A percentile compares a stretch with the other conserved stretches of the same genome.
These are phyloP conservation scores for Suricata suricatta DNA, from an alignment of 2,113 vertebrate genomes.

Conservation along the genomic window DNA sequence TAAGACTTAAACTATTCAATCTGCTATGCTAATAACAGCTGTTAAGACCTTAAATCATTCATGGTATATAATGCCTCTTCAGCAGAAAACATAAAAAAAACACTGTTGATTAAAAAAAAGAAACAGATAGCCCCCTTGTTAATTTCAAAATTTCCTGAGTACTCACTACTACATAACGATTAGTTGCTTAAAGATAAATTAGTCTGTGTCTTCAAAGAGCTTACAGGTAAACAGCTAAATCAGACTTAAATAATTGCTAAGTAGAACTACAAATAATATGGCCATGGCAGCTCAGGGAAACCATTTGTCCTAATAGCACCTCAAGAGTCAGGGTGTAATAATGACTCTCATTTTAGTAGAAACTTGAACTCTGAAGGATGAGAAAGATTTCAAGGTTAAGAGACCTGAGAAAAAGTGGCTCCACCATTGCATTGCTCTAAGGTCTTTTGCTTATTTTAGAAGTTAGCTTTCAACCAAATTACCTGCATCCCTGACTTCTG, in stretches of 20 bases:
- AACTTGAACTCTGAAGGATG: neutral
- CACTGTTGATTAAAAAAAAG: neutral
- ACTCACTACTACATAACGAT: neutral
- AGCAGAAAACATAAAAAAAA: neutral
- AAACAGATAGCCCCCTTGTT: neutral
- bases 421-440: neutral
- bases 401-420: neutral
- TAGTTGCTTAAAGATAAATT: conserved; percentile 8
- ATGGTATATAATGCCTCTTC: neutral
- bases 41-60: neutral
- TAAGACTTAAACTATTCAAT: neutral
- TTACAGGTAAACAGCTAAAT: neutral
- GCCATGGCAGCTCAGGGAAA: neutral
- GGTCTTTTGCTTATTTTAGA: neutral
- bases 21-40: neutral
- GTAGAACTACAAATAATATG: neutral
- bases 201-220: conserved; percentile 1
- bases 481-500: neutral
- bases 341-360: neutral
- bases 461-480: neutral
- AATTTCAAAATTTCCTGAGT: neutral
- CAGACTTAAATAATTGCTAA: neutral
- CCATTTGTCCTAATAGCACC: neutral
- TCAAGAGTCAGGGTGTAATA: neutral
- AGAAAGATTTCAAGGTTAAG: neutral